phyloP scores from a whole-genome alignment of 2,888 invertebrate species.

The Metacarcinus magister region DNA sequence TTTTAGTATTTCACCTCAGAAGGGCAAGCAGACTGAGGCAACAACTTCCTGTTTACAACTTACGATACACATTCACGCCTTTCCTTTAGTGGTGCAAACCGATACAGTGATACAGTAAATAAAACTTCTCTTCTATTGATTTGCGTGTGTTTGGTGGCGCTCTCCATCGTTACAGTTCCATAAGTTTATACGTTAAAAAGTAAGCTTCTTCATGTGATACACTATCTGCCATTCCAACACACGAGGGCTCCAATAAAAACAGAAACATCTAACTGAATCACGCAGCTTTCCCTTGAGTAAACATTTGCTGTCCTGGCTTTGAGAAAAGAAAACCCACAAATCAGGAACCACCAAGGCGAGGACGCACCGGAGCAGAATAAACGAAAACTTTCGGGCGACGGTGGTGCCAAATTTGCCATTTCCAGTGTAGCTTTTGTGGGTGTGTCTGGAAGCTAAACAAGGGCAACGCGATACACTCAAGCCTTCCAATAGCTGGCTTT shows the following conservation, averaged over 20 bases:
- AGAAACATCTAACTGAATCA: neutral
- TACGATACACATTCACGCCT: no score
- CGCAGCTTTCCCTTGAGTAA: slow-evolving; percentile 11
- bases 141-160: no score
- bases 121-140: no score
- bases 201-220: no score
- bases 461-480: neutral
- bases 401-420: neutral
- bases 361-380: neutral
- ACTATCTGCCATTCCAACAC: neutral
- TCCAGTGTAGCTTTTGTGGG: neutral
- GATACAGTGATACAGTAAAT: no score
- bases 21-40: no score
- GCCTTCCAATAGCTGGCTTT: neutral
- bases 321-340: slow-evolving; percentile 13
- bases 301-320: slow-evolving; percentile 19
- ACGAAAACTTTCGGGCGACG: neutral
- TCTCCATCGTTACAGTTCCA: no score
- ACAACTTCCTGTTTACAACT: no score
- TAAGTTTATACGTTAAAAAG: no score
- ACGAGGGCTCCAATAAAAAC: neutral
- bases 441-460: neutral
- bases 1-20: no score
- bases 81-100: no score
- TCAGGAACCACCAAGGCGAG: neutral